phyloP scores from a whole-genome alignment of 1,140 invertebrate species.

The Drosophila tani region DNA sequence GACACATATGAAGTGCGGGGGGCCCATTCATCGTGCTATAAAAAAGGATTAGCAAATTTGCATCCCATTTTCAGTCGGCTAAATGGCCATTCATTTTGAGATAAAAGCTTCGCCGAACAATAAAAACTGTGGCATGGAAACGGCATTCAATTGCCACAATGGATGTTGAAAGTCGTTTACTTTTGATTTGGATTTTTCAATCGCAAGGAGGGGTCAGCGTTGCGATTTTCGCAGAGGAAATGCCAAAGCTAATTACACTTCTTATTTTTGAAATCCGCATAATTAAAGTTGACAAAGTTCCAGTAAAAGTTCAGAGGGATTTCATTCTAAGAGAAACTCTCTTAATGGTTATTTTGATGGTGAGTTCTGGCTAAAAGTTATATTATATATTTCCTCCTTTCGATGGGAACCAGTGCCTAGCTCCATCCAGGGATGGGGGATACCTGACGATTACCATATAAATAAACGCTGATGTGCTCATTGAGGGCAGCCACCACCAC shows the following conservation, averaged over 20 bases:
- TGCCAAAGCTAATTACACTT: conserved; percentile 9
- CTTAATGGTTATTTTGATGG: too few relatives aligned
- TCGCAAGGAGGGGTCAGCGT: background rate
- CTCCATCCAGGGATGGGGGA: background rate
- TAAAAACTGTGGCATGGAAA: conserved; percentile 8
- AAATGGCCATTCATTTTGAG: conserved; percentile 1
- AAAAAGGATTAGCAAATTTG: conserved; percentile 24
- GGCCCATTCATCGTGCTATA: conserved; percentile 12
- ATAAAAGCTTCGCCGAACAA: conserved; percentile 1
- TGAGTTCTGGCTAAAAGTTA: too few relatives aligned
- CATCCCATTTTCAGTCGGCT: conserved; percentile 7
- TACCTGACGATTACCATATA: conserved; percentile 33
- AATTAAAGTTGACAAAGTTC: background rate
- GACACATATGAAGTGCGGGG: background rate
- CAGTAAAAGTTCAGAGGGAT: too few relatives aligned
- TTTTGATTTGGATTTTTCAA: conserved; percentile 14
- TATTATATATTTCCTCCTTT: background rate
- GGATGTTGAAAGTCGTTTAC: background rate
- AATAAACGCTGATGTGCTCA: background rate
- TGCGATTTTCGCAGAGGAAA: background rate
- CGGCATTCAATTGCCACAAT: conserved; percentile 22
- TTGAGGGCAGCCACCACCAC: background rate
- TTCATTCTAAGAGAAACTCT: too few relatives aligned
- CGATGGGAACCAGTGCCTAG: background rate
- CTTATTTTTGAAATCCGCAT: background rate